phyloP scores from a whole-genome alignment of 92 coral and sea anemone genomes.

The Zoanthus gigantus region DNA sequence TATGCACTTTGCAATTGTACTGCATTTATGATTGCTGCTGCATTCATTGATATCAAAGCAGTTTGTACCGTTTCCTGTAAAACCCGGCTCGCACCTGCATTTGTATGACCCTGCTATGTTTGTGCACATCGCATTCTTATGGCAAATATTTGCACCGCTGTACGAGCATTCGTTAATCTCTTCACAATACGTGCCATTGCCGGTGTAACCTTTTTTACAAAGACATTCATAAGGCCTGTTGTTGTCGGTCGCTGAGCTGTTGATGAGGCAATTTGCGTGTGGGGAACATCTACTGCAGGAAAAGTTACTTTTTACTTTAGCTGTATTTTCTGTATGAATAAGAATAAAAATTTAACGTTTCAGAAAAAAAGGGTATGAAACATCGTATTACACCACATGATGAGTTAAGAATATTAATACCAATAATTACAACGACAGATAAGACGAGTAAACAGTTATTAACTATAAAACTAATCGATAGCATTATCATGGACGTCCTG shows the following conservation, averaged over 20 bases:
- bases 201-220: constrained; percentile 27
- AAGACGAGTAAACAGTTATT: too few species aligned
- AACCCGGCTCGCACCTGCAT: constrained; percentile 23
- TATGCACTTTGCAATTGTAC: constrained; percentile 7
- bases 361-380: too few species aligned
- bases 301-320: neutral
- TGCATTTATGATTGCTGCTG: neutral
- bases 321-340: too few species aligned
- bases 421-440: too few species aligned
- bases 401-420: too few species aligned
- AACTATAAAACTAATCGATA: too few species aligned
- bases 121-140: constrained; percentile 4
- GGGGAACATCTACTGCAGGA: neutral
- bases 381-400: too few species aligned
- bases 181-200: constrained; percentile 22
- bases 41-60: constrained; percentile 20
- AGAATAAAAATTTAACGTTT: too few species aligned
- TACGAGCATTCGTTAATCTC: constrained; percentile 20
- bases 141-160: constrained; percentile 24
- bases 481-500: too few species aligned
- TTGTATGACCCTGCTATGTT: constrained; percentile 7
- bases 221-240: neutral
- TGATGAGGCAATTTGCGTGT: constrained; percentile 14
- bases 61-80: constrained; percentile 11
- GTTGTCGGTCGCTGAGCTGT: neutral